Conservation (phyloP, 1,140 invertebrate genomes). For the Bombus pyrosoma region DNA sequence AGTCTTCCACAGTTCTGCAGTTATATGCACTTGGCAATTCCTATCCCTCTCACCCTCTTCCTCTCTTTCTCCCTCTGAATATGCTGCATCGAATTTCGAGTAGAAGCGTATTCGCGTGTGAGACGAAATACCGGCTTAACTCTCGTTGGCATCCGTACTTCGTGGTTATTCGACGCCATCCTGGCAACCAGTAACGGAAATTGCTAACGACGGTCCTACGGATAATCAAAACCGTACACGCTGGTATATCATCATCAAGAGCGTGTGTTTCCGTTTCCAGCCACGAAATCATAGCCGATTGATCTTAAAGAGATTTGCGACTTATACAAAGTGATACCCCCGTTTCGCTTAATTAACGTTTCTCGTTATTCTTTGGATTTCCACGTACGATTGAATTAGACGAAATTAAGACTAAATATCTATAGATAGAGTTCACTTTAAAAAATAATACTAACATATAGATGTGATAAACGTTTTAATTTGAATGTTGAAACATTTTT, state of each 20-base stretch:
- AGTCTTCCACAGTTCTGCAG: not conserved
- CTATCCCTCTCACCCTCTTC: not conserved
- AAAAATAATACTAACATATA: too few species aligned
- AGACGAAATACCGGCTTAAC: conserved; percentile 39
- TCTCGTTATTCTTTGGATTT: not conserved
- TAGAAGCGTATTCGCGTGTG: conserved; percentile 1
- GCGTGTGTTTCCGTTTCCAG: not conserved
- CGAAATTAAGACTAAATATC: not conserved
- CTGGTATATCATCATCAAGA: conserved; percentile 23
- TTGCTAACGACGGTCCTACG: conserved; percentile 45
- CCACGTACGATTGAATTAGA: not conserved
- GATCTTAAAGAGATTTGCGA: conserved; percentile 24
- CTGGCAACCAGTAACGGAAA: conserved; percentile 21
- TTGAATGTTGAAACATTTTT: not conserved
- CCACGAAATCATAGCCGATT: not conserved
- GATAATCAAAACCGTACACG: conserved; percentile 44
- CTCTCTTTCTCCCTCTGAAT: not conserved
- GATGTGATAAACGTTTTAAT: too few species aligned
- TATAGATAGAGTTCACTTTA: not conserved
- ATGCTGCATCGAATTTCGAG: conserved; percentile 15
- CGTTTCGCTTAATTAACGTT: not conserved
- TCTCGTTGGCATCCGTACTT: conserved; percentile 24
- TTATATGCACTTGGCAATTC: not conserved
- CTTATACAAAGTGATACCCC: not conserved
- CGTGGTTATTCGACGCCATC: conserved; percentile 42